These are phyloP conservation scores for Stigmatopora nigra DNA, from an alignment of 2,113 vertebrate genomes.

Conservation along the genomic window DNA sequence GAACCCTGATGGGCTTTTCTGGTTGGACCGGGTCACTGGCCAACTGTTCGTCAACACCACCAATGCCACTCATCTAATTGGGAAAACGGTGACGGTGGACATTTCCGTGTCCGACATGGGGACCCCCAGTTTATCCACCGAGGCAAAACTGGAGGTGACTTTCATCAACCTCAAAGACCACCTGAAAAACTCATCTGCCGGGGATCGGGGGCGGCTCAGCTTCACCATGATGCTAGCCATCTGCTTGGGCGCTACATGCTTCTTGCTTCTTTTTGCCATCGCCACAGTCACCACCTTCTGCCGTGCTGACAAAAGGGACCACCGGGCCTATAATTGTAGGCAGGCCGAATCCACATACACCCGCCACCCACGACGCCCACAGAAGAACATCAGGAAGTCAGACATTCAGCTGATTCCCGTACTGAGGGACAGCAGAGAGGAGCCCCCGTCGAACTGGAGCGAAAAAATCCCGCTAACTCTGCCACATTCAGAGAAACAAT, in stretches of 20 bases:
- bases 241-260: constrained; percentile 73
- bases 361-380: constrained; percentile 83
- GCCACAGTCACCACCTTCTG: constrained; percentile 77
- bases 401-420: constrained; percentile 87
- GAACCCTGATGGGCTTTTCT: constrained; percentile 65
- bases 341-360: constrained; percentile 82
- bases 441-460: constrained; percentile 34
- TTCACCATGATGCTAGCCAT: constrained; percentile 69
- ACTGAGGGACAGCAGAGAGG: constrained; percentile 69
- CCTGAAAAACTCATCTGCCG: constrained; percentile 71
- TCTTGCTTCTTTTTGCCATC: constrained; percentile 71
- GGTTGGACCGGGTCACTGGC: constrained; percentile 71
- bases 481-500: constrained; percentile 59
- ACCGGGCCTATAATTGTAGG: constrained; percentile 87
- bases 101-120: constrained; percentile 77
- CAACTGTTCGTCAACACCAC: constrained; percentile 80
- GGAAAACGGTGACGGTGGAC: constrained; percentile 69
- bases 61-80: constrained; percentile 79
- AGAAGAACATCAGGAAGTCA: constrained; percentile 84
- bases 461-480: constrained; percentile 44
- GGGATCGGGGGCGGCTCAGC: constrained; percentile 63
- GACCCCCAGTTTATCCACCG: constrained; percentile 63
- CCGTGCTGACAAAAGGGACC: constrained; percentile 77
- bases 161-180: constrained; percentile 79
- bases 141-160: constrained; percentile 65